These are phyloP conservation scores for Mastigias papua DNA, from an alignment of 30 jellyfish, hydroid and myxozoan species.

Conservation along the genomic window DNA sequence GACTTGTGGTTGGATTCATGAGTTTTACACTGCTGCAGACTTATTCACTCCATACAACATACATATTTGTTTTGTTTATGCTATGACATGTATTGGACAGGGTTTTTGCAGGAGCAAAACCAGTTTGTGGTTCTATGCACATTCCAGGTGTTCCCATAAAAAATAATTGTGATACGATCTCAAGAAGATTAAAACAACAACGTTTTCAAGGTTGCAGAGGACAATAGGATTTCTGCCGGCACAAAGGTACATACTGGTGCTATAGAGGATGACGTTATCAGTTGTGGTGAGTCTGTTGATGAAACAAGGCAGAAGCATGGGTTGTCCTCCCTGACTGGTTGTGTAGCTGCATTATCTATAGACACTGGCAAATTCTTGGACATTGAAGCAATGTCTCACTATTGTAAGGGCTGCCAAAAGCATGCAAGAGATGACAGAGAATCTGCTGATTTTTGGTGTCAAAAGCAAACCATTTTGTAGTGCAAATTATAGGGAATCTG, in stretches of 20 bases:
- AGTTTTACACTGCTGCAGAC: neutral
- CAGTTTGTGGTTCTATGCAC: neutral
- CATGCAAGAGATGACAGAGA: neutral
- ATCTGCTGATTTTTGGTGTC: neutral
- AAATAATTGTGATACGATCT: neutral
- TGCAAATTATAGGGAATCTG: neutral
- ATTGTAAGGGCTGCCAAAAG: neutral
- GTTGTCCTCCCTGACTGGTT: neutral
- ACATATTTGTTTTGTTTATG: neutral
- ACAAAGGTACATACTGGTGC: neutral
- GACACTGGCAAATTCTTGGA: conserved; percentile 1
- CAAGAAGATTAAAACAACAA: too few relatives aligned
- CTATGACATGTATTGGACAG: neutral
- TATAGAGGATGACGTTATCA: neutral
- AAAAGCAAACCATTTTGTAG: neutral
- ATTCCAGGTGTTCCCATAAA: neutral
- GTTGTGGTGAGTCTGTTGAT: neutral
- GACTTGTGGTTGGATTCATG: neutral
- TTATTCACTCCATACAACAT: neutral
- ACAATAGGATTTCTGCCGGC: neutral
- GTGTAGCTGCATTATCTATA: neutral
- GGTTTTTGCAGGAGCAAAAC: neutral
- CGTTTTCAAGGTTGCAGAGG: neutral
- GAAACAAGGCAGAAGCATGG: neutral
- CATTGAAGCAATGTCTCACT: conserved; percentile 1